Evolutionary conservation across 2,888 invertebrate genomes (phyloP).

Genomic region (Temnothorax unifasciatus): DNA sequence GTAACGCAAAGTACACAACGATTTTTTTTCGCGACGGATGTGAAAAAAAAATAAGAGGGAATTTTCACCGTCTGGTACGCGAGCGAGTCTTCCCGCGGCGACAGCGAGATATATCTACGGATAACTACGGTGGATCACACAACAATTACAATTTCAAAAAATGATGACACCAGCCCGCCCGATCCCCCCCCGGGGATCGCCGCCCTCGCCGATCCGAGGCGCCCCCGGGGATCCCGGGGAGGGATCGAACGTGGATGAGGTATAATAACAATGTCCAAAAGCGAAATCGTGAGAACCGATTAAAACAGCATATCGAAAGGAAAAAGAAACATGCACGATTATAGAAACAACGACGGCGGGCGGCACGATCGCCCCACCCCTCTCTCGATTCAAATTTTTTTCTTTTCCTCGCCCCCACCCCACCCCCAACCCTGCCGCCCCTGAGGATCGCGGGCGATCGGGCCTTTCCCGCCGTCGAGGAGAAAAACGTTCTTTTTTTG

Average conservation of each 20-base stretch:
- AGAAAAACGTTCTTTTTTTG: conserved; percentile 57
- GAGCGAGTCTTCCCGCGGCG: conserved; percentile 29
- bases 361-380: conserved; percentile 9
- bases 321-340: conserved; percentile 53
- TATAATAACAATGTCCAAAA: conserved; percentile 26
- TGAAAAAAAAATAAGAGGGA: neutral
- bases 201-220: conserved; percentile 43
- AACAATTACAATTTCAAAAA: conserved; percentile 60
- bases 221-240: too few relatives aligned
- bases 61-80: neutral
- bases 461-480: neutral
- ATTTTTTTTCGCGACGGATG: neutral
- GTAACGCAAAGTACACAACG: neutral
- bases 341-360: conserved; percentile 30
- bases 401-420: neutral
- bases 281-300: conserved; percentile 48
- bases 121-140: conserved; percentile 65
- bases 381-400: neutral
- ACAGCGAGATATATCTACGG: conserved; percentile 50
- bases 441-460: conserved; percentile 3
- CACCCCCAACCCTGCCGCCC: neutral
- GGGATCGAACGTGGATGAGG: conserved; percentile 29
- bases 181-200: conserved; percentile 54
- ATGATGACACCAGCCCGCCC: conserved; percentile 61
- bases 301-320: conserved; percentile 51